Percentiles rank a stretch among this genome's conserved stretches.
These are phyloP conservation scores for Uropsilus gracilis DNA, from an alignment of 2,113 vertebrate genomes.

Conservation along the genomic window DNA sequence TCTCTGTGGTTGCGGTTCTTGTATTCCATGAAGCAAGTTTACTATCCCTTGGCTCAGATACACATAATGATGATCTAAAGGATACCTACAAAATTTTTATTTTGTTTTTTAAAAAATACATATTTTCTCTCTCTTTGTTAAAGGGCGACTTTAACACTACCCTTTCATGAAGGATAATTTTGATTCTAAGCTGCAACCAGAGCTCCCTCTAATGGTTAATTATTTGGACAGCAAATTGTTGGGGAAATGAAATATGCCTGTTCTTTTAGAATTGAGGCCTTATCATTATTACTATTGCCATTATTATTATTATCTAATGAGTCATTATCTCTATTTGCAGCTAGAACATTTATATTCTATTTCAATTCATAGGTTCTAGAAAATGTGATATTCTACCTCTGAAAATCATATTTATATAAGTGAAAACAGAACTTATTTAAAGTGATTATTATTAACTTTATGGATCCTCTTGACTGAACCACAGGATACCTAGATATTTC, in stretches of 20 bases:
- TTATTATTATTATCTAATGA: neutral
- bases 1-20: neutral
- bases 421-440: neutral
- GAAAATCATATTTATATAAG: neutral
- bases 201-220: constrained; percentile 66
- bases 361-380: neutral
- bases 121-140: neutral
- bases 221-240: neutral
- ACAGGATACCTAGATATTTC: neutral
- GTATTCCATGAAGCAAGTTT: neutral
- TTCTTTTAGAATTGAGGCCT: neutral
- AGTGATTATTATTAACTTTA: neutral
- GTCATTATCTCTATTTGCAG: neutral
- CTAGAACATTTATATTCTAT: neutral
- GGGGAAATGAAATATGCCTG: neutral
- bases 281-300: neutral
- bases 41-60: neutral
- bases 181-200: constrained; percentile 4
- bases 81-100: neutral
- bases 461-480: neutral
- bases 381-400: neutral
- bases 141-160: neutral
- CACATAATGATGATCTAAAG: neutral
- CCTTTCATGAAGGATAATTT: neutral
- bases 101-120: neutral